These are phyloP conservation scores for Setipinna tenuifilis DNA, from an alignment of 2,797 vertebrate genomes.

Conservation along the genomic window DNA sequence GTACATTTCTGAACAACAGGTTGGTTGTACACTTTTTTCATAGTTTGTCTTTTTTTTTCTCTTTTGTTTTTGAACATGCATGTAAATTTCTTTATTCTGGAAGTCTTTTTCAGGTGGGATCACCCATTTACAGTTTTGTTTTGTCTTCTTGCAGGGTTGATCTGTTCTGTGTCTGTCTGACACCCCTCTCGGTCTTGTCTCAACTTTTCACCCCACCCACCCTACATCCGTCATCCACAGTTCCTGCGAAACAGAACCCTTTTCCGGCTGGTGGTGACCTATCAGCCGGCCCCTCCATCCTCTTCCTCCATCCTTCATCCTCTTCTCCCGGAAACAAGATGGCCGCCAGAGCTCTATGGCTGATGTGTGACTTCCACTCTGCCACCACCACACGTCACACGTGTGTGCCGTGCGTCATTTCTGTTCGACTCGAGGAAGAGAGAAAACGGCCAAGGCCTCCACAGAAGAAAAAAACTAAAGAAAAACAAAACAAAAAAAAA, in stretches of 20 bases:
- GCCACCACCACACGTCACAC: not conserved
- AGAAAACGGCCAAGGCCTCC: not conserved
- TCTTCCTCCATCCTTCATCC: not conserved
- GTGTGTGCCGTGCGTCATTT: not conserved
- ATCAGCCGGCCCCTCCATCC: not conserved
- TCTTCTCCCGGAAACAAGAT: not conserved
- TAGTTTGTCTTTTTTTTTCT: conserved; percentile 7
- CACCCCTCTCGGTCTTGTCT: conserved; percentile 44
- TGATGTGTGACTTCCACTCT: not conserved
- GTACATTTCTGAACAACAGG: conserved; percentile 71
- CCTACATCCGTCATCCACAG: not conserved
- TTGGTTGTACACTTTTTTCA: conserved; percentile 56
- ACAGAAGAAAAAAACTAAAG: not conserved
- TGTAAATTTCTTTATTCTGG: conserved; percentile 66
- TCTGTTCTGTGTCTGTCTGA: conserved; percentile 23
- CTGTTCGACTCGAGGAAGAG: not conserved
- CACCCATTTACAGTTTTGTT: conserved; percentile 48
- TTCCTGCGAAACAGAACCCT: not conserved
- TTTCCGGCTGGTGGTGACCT: not conserved
- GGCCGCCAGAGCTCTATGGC: not conserved
- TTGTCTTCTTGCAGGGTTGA: conserved; percentile 55
- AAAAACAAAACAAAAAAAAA: not conserved
- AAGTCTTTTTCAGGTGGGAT: conserved; percentile 54
- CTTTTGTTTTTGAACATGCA: conserved; percentile 74
- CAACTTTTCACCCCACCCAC: not conserved